Base-by-base conservation (phyloP, 2,888 invertebrate genomes). In the Zygothrica quintamaculata region DNA sequence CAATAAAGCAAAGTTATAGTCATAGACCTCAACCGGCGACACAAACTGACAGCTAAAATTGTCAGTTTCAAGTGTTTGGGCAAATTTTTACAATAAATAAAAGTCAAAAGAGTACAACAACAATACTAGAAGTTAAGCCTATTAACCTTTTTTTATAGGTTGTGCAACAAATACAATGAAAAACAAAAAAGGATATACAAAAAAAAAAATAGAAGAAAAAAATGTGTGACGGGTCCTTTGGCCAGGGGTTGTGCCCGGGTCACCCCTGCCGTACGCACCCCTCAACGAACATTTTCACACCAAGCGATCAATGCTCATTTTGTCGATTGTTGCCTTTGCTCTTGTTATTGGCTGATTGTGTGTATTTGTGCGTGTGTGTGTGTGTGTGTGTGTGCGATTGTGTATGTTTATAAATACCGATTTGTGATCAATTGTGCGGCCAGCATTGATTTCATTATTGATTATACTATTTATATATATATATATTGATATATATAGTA, bases 21-120 rank as follows among this genome's bases (percentile, higher is more conserved):
- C 12, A 43, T 47, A 31, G 65, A 73, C 75, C 64, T 65, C 62
- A 67, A 52, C 26, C 51, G 36, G 33, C 53, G 70, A 70, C 52
- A 71, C 59, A 62, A 72, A 13, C 77, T 76, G 80, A 79, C 81
- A 81, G 71, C 64, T 56, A 50, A 77, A 80, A 80, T 82, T 82
- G 82, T 84, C 84, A 72, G 84, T 66, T 82, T 87, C 81, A 85
- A 86, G 86, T 85, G 75, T 66, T 79, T 85, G 78, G 75, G 80
- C 85, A 80, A 86, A 86, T 78, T 87, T 34, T 70, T 56, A 84
- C 79, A 84, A 77, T 81, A 71, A 76, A 80, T 65, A 52, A 76
- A 70, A 76, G 48, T 47, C 53, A 55, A 56, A 52, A 61, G 58
- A 51, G 47, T 51, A 26, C 53, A 51, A 34, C 51, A 59, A 34